Conservation (phyloP, 2,888 invertebrate genomes). For the Orgyia antiqua region DNA sequence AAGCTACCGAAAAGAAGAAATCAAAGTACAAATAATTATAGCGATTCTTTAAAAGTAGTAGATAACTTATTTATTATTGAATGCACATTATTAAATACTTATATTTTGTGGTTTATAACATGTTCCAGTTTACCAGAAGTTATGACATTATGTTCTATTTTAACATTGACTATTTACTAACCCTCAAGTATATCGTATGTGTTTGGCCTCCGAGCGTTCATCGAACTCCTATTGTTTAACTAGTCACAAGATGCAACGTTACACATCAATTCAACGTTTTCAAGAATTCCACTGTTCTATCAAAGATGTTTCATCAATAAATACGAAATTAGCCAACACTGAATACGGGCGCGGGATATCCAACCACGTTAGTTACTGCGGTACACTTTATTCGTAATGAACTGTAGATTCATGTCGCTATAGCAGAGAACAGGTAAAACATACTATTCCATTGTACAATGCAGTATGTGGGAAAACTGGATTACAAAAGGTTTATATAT, state of each 20-base stretch:
- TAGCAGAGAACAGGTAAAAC: constrained; percentile 56
- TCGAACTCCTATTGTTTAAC: constrained; percentile 40
- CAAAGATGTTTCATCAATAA: constrained; percentile 38
- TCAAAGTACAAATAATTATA: too few species aligned
- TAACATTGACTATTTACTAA: too few species aligned
- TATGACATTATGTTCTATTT: too few species aligned
- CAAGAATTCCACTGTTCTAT: constrained; percentile 23
- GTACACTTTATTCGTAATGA: constrained; percentile 33
- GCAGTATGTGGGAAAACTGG: constrained; percentile 60
- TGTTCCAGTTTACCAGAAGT: too few species aligned
- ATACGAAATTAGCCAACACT: constrained; percentile 14
- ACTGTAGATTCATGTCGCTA: constrained; percentile 35
- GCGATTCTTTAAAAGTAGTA: too few species aligned
- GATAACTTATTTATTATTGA: too few species aligned
- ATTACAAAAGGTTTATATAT: constrained; percentile 56
- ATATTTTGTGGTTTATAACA: too few species aligned
- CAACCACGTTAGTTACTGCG: constrained; percentile 53
- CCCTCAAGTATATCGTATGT: constrained; percentile 47
- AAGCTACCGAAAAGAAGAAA: too few species aligned
- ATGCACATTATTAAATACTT: too few species aligned
- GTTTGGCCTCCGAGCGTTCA: constrained; percentile 46
- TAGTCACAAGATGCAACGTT: constrained; percentile 32
- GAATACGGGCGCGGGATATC: constrained; percentile 46
- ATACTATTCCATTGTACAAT: constrained; percentile 57
- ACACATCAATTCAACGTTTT: constrained; percentile 29